Percentiles rank a stretch among this genome's conserved stretches.
Evolutionary conservation across 2,113 vertebrate species (phyloP).

Genomic region (Uropsilus gracilis): DNA sequence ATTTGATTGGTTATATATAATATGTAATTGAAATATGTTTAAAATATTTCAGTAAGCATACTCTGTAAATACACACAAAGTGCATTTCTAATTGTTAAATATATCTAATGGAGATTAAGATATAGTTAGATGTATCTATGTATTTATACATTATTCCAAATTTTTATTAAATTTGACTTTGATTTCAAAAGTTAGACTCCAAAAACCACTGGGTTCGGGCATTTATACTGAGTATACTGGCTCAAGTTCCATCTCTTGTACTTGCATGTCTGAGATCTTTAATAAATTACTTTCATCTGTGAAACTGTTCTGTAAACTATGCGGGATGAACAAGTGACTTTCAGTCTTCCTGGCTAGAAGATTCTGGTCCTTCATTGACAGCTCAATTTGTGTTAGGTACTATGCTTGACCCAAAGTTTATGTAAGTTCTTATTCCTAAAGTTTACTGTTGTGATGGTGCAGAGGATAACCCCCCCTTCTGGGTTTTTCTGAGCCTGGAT

Average conservation of each 20-base stretch:
- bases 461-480: not conserved
- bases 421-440: not conserved
- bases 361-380: not conserved
- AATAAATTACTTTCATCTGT: not conserved
- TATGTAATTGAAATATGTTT: not conserved
- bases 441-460: not conserved
- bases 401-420: not conserved
- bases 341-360: not conserved
- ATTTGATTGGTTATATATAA: slow-evolving; percentile 39
- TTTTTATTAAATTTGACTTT: slow-evolving; percentile 21
- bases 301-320: not conserved
- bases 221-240: not conserved
- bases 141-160: not conserved
- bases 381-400: not conserved
- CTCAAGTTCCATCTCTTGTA: not conserved
- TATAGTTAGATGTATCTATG: not conserved
- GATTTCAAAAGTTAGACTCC: not conserved
- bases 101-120: not conserved
- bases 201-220: not conserved
- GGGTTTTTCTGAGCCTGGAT: not conserved
- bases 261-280: not conserved
- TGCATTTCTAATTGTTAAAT: not conserved
- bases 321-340: not conserved
- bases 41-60: not conserved
- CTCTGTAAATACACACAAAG: not conserved